These are phyloP conservation scores for Sciurus vulgaris DNA, from an alignment of 2,797 vertebrate genomes.

Conservation along the genomic window DNA sequence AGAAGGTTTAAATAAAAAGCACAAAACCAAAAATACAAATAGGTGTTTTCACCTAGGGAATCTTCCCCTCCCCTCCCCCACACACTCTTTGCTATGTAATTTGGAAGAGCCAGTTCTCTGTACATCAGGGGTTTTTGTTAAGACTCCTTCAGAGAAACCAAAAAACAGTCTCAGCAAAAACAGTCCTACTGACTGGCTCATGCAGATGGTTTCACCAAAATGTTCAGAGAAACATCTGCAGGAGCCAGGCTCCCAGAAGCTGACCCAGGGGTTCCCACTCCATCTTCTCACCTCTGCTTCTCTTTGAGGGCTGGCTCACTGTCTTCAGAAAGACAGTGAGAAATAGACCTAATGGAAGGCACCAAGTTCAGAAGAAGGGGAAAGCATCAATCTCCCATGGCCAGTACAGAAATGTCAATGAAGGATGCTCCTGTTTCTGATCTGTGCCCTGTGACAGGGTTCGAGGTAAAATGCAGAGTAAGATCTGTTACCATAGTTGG, in stretches of 20 bases:
- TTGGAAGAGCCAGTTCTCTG: conserved; percentile 14
- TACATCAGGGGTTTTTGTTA: background rate
- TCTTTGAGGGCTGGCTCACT: background rate
- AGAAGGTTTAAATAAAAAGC: conserved; percentile 16
- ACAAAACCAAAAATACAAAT: background rate
- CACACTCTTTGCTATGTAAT: background rate
- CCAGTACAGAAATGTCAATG: background rate
- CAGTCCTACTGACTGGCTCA: background rate
- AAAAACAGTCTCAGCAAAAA: background rate
- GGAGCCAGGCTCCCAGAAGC: background rate
- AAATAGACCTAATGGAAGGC: background rate
- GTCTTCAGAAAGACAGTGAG: background rate
- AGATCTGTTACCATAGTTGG: background rate
- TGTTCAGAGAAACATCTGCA: background rate
- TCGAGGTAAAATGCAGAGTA: fast-evolving
- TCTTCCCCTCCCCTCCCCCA: background rate
- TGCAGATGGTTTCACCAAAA: background rate
- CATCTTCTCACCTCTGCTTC: background rate
- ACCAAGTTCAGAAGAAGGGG: background rate
- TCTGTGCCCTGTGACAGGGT: background rate
- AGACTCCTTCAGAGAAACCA: conserved; percentile 17
- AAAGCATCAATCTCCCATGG: background rate
- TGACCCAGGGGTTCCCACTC: background rate
- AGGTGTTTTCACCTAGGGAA: background rate
- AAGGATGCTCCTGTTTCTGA: background rate